Conservation (phyloP, 2,888 invertebrate genomes). For the Melieria picta region DNA sequence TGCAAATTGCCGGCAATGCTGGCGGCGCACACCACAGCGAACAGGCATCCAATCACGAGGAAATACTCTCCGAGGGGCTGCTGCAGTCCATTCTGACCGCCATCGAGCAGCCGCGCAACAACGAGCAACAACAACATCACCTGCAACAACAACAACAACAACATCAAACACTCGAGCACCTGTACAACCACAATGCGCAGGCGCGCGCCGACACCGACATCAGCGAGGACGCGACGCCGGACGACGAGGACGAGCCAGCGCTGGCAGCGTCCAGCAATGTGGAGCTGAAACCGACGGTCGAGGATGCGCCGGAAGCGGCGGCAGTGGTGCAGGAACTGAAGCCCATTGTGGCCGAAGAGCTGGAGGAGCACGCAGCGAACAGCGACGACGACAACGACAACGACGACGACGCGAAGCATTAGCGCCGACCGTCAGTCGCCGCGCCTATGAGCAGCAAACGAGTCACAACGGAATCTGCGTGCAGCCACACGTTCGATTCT, state of each 20-base stretch:
- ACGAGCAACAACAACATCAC: slow-evolving; percentile 41
- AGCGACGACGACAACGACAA: not conserved
- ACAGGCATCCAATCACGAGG: slow-evolving; percentile 73
- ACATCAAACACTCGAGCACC: slow-evolving; percentile 31
- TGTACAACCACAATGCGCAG: slow-evolving; percentile 53
- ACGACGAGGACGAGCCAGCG: slow-evolving; percentile 40
- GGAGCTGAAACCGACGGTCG: slow-evolving; percentile 43
- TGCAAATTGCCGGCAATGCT: slow-evolving; percentile 74
- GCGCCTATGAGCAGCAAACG: slow-evolving; percentile 3
- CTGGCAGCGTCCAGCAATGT: slow-evolving; percentile 43
- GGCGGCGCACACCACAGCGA: slow-evolving; percentile 48
- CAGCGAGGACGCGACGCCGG: slow-evolving; percentile 43
- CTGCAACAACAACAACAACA: slow-evolving; percentile 33
- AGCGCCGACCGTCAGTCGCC: not conserved
- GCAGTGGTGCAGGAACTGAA: slow-evolving; percentile 48
- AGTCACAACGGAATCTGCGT: slow-evolving; percentile 36
- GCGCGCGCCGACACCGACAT: slow-evolving; percentile 55
- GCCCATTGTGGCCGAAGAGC: slow-evolving; percentile 51
- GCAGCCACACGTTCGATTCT: slow-evolving; percentile 24
- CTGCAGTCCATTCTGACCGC: slow-evolving; percentile 84
- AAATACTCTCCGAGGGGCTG: slow-evolving; percentile 80
- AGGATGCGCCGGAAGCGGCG: slow-evolving; percentile 39
- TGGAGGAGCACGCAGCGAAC: slow-evolving; percentile 9
- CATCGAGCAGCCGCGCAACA: slow-evolving; percentile 75
- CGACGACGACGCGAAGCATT: slow-evolving; percentile 47